These are phyloP conservation scores for Desmodus rotundus DNA, from an alignment of 2,113 vertebrate species.

Conservation along the genomic window DNA sequence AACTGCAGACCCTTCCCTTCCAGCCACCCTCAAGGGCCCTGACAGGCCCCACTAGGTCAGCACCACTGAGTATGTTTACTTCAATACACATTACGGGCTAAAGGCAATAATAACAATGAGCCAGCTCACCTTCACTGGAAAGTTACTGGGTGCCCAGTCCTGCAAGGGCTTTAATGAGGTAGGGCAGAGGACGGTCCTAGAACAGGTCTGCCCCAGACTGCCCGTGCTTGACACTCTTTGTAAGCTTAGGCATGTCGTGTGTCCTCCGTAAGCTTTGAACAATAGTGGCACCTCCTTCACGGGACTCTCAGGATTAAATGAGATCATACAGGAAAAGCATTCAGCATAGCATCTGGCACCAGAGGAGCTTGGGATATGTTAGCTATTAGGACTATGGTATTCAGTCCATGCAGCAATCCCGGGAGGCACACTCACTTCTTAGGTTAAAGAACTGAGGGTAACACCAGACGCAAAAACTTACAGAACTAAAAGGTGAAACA, in stretches of 20 bases:
- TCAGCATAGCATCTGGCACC: not conserved
- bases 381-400: fast-evolving
- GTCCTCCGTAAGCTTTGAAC: not conserved
- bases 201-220: not conserved
- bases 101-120: not conserved
- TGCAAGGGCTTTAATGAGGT: too few relatives aligned
- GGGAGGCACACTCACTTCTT: not conserved
- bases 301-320: not conserved
- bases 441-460: not conserved
- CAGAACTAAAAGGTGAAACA: not conserved
- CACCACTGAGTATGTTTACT: not conserved
- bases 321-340: not conserved
- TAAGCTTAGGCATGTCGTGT: not conserved
- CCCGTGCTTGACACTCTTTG: fast-evolving
- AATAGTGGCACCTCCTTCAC: not conserved
- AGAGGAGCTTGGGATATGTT: not conserved
- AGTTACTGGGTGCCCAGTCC: not conserved
- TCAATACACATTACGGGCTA: not conserved
- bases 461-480: not conserved
- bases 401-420: not conserved
- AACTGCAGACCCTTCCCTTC: not conserved
- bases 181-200: not conserved
- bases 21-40: not conserved
- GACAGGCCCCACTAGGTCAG: not conserved
- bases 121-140: not conserved